Percentiles rank a stretch among this genome's conserved stretches.
These are phyloP conservation scores for Pseudolaguvia tuberculata DNA, from an alignment of 2,113 vertebrate genomes.

Conservation along the genomic window DNA sequence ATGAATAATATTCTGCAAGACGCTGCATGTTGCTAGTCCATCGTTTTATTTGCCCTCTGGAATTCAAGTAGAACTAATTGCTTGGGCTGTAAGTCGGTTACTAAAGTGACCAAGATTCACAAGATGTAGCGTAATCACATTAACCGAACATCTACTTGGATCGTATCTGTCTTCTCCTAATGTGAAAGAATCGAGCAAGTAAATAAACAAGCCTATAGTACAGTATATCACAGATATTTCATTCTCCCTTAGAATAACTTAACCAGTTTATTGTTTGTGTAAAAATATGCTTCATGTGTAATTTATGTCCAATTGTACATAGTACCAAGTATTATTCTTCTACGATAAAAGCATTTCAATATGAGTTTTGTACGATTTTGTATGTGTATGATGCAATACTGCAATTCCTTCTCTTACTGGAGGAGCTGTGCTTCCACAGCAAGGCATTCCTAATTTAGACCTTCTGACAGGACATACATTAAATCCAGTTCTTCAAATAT, in stretches of 20 bases:
- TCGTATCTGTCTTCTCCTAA: background rate
- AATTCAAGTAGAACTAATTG: background rate
- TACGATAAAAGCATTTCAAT: background rate
- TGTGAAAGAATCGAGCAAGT: background rate
- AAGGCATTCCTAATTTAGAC: conserved; percentile 7
- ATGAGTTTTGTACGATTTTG: background rate
- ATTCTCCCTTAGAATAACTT: background rate
- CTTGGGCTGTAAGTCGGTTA: background rate
- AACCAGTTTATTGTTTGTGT: background rate
- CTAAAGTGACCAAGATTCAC: background rate
- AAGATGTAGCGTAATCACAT: background rate
- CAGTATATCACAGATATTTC: too few relatives aligned
- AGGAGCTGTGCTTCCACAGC: background rate
- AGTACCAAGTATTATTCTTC: too few relatives aligned
- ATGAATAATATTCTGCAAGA: background rate
- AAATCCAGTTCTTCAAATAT: background rate
- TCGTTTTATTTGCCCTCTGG: background rate
- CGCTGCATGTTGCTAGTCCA: background rate
- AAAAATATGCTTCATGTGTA: background rate
- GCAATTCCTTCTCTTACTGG: background rate
- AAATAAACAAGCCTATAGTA: background rate
- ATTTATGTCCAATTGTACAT: conserved; percentile 1
- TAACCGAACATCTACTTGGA: background rate
- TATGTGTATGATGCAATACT: background rate
- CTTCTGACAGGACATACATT: conserved; percentile 14